Evolutionary conservation across 2,888 invertebrate species (phyloP).

Genomic region (Phrixothrix hirtus): DNA sequence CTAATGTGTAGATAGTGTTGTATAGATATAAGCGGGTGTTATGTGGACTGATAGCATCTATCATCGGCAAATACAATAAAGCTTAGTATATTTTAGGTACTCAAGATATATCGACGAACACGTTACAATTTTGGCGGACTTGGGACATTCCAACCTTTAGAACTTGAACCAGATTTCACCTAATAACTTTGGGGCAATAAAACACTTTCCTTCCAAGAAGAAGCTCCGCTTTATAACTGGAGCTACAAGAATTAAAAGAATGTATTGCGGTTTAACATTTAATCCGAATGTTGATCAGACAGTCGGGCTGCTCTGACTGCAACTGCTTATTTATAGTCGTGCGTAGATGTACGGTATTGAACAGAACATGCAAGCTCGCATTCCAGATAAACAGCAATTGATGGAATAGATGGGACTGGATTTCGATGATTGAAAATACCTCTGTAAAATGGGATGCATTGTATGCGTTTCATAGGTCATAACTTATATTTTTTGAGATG

Average conservation of each 20-base stretch:
- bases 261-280: slow-evolving; percentile 52
- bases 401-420: too few species aligned
- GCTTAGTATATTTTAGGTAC: not conserved
- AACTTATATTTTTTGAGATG: too few species aligned
- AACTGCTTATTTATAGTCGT: slow-evolving; percentile 45
- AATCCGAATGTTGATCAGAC: slow-evolving; percentile 51
- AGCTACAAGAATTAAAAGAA: slow-evolving; percentile 49
- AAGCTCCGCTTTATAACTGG: slow-evolving; percentile 40
- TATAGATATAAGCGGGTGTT: slow-evolving; percentile 28
- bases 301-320: slow-evolving; percentile 40
- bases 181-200: slow-evolving; percentile 25
- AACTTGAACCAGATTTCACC: slow-evolving; percentile 26
- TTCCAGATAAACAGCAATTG: slow-evolving; percentile 51
- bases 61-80: slow-evolving; percentile 5
- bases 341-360: slow-evolving; percentile 46
- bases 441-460: too few species aligned
- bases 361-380: slow-evolving; percentile 42
- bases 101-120: too few species aligned
- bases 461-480: too few species aligned
- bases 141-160: not conserved
- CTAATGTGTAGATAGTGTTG: slow-evolving; percentile 38
- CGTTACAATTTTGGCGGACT: not conserved
- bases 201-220: slow-evolving; percentile 40
- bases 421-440: too few species aligned
- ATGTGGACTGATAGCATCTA: slow-evolving; percentile 15